Conservation (phyloP, 64 coral and sea anemone species). For the Actinia tenebrosa region DNA sequence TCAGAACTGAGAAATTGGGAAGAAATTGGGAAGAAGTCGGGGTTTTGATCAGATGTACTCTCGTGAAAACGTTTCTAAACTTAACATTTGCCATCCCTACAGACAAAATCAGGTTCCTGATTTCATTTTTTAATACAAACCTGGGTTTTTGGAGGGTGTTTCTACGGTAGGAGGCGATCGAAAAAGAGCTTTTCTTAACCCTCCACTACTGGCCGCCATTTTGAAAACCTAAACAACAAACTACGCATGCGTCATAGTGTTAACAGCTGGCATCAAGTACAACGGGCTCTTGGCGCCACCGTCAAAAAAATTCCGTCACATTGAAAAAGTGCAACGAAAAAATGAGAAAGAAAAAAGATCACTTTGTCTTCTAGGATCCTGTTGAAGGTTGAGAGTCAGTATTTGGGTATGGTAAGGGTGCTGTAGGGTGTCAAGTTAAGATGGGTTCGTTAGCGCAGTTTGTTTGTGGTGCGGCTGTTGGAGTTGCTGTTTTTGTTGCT, state of each 20-base stretch:
- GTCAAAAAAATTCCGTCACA: conserved; percentile 12
- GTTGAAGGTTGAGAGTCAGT: background rate
- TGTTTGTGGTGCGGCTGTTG: conserved; percentile 64
- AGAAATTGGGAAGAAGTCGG: background rate
- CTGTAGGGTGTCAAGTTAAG: background rate
- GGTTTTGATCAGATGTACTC: too few species aligned
- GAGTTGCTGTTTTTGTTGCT: conserved; percentile 68
- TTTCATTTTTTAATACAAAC: background rate
- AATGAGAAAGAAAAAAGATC: conserved; percentile 6
- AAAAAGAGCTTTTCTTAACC: conserved; percentile 82
- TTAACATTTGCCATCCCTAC: background rate
- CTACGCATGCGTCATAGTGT: conserved; percentile 34
- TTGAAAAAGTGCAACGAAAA: background rate
- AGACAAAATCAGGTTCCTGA: background rate
- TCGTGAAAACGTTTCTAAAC: background rate
- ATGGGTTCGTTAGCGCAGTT: conserved; percentile 78
- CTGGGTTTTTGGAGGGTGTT: background rate
- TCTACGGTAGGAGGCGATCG: conserved; percentile 30
- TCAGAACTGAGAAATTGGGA: background rate
- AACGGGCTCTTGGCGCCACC: conserved; percentile 52
- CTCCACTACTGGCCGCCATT: conserved; percentile 59
- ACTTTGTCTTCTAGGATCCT: background rate
- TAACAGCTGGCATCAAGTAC: conserved; percentile 22
- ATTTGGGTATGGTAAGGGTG: background rate
- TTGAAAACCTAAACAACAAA: conserved; percentile 23